A percentile compares a stretch with the other conserved stretches of the same genome.
These are phyloP conservation scores for Himalopsyche kuldschensis DNA, from an alignment of 2,888 invertebrate genomes.

Conservation along the genomic window DNA sequence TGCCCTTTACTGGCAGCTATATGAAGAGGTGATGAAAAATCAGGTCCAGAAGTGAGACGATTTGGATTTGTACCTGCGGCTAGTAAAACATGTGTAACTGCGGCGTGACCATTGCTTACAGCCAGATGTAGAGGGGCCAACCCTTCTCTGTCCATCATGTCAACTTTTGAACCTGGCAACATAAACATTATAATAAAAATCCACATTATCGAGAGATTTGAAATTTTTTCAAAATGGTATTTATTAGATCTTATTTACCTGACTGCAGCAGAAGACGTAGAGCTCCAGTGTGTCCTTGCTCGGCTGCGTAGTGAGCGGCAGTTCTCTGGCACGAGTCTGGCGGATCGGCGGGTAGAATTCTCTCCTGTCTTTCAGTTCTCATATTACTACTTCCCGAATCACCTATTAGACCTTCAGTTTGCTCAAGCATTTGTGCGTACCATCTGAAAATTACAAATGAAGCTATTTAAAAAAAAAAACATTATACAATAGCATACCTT, in stretches of 20 bases:
- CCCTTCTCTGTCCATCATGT: constrained; percentile 67
- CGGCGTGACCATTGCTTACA: constrained; percentile 59
- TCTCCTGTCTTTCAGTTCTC: constrained; percentile 42
- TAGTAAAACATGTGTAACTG: constrained; percentile 61
- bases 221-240: background rate
- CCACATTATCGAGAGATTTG: background rate
- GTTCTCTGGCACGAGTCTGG: constrained; percentile 67
- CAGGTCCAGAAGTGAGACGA: constrained; percentile 57
- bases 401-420: constrained; percentile 55
- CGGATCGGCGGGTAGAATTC: constrained; percentile 40
- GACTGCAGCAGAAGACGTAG: constrained; percentile 63
- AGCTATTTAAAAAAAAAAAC: background rate
- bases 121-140: constrained; percentile 72
- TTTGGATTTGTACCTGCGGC: constrained; percentile 63
- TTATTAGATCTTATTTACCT: constrained; percentile 46
- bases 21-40: constrained; percentile 65
- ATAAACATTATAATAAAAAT: background rate
- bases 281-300: constrained; percentile 65
- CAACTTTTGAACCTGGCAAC: constrained; percentile 61
- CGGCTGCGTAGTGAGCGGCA: constrained; percentile 74
- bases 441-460: constrained; percentile 58
- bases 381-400: background rate
- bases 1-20: constrained; percentile 63
- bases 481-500: background rate
- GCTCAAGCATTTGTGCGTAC: constrained; percentile 75